phyloP scores from a whole-genome alignment of 1,140 invertebrate species.

The Zaprionus tsacasi region DNA sequence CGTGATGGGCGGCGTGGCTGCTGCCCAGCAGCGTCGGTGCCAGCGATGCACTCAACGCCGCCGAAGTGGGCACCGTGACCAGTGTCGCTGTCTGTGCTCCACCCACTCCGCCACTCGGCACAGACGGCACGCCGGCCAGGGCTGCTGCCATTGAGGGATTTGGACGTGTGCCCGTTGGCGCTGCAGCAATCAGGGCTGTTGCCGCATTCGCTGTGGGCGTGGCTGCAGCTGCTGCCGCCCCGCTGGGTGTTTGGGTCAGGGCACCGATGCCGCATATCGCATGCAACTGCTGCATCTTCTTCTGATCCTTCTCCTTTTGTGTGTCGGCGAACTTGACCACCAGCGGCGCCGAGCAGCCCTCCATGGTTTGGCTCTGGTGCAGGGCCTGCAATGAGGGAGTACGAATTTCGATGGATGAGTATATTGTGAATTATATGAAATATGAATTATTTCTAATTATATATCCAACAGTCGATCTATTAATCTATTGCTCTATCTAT shows the following conservation, averaged over 20 bases:
- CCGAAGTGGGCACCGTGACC: constrained; percentile 55
- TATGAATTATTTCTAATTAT: too few species aligned
- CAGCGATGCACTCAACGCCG: constrained; percentile 50
- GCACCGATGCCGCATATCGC: constrained; percentile 90
- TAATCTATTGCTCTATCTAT: not conserved
- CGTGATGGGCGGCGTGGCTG: constrained; percentile 50
- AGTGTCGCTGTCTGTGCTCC: constrained; percentile 52
- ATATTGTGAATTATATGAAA: too few species aligned
- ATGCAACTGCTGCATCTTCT: constrained; percentile 96
- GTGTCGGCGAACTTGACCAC: constrained; percentile 99
- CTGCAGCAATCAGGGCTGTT: constrained; percentile 64
- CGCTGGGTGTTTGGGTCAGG: constrained; percentile 64
- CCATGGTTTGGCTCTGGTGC: constrained; percentile 99
- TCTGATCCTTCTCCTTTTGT: constrained; percentile 99
- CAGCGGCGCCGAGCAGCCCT: constrained; percentile 98
- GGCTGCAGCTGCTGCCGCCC: constrained; percentile 56
- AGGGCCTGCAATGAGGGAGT: constrained; percentile 86
- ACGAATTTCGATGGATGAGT: not conserved
- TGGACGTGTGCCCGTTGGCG: constrained; percentile 49
- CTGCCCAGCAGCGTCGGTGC: constrained; percentile 50
- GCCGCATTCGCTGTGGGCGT: constrained; percentile 64
- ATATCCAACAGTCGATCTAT: too few species aligned
- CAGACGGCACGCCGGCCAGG: constrained; percentile 62
- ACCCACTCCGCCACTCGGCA: constrained; percentile 36
- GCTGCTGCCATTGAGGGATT: constrained; percentile 71